phyloP scores from a whole-genome alignment of 2,113 vertebrate species.

The Thunnus thynnus region DNA sequence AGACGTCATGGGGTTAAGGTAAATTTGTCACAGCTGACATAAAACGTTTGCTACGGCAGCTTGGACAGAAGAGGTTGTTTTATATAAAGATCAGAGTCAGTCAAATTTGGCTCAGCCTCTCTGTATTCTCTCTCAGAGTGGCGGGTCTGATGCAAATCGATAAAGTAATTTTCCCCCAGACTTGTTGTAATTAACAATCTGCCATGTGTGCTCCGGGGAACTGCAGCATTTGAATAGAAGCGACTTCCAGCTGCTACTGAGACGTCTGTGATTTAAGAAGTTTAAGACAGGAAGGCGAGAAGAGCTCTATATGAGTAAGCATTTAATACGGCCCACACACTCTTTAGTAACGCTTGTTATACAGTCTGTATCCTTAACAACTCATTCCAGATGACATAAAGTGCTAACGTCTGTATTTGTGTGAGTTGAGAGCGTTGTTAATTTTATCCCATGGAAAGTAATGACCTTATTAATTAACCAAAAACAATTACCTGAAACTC shows the following conservation, averaged over 20 bases:
- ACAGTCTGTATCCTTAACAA: slow-evolving; percentile 4
- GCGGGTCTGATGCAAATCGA: slow-evolving; percentile 74
- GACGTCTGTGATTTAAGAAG: slow-evolving; percentile 59
- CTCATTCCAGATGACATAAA: slow-evolving; percentile 23
- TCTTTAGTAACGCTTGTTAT: slow-evolving; percentile 27
- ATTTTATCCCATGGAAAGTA: too few species aligned
- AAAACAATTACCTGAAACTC: not conserved
- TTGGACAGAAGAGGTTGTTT: slow-evolving; percentile 48
- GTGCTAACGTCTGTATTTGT: slow-evolving; percentile 19
- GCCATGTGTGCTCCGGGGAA: slow-evolving; percentile 69
- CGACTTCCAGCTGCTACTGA: slow-evolving; percentile 66
- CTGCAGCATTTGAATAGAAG: slow-evolving; percentile 68
- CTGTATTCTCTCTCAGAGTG: slow-evolving; percentile 55
- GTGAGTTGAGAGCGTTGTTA: too few species aligned
- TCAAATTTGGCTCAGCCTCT: slow-evolving; percentile 24
- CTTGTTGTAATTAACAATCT: slow-evolving; percentile 81
- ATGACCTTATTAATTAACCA: not conserved
- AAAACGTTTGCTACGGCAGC: slow-evolving; percentile 19
- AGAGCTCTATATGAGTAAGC: slow-evolving; percentile 26
- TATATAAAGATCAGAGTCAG: slow-evolving; percentile 44
- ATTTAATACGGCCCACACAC: slow-evolving; percentile 24
- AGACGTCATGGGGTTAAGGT: slow-evolving; percentile 35
- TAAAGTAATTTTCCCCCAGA: slow-evolving; percentile 81
- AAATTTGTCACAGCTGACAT: slow-evolving; percentile 34
- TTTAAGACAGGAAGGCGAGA: slow-evolving; percentile 41